Evolutionary conservation across 2,888 invertebrate genomes (phyloP).

Genomic region (Amiota communis): DNA sequence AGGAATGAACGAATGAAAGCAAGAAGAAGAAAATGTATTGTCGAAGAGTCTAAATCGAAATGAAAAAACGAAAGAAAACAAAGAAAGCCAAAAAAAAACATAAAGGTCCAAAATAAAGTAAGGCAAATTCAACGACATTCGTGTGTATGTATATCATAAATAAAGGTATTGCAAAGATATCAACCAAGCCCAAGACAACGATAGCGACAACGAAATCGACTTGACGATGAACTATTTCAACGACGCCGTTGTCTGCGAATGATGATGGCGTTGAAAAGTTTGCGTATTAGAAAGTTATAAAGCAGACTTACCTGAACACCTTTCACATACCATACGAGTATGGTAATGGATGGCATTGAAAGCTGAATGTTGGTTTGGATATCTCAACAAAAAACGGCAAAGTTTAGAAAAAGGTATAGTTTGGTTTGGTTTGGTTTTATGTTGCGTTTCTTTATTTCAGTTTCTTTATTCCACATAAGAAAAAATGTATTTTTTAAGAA

Average conservation of each 20-base stretch:
- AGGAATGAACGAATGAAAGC: slow-evolving; percentile 36
- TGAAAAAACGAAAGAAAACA: slow-evolving; percentile 37
- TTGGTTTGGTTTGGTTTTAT: too few relatives aligned
- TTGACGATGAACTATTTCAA: too few relatives aligned
- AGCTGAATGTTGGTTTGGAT: too few relatives aligned
- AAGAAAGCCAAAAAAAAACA: slow-evolving; percentile 46
- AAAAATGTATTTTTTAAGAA: too few relatives aligned
- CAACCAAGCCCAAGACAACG: neutral
- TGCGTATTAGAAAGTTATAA: slow-evolving; percentile 14
- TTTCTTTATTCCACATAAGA: too few relatives aligned
- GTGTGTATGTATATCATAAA: neutral
- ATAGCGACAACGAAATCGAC: neutral
- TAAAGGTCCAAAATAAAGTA: slow-evolving; percentile 22
- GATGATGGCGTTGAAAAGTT: slow-evolving; percentile 13
- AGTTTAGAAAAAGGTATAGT: too few relatives aligned
- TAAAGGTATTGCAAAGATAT: slow-evolving; percentile 26
- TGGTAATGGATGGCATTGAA: too few relatives aligned
- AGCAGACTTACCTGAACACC: neutral
- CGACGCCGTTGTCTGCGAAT: neutral
- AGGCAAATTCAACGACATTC: neutral
- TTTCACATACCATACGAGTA: too few relatives aligned
- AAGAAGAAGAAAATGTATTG: slow-evolving; percentile 33
- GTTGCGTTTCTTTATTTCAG: too few relatives aligned
- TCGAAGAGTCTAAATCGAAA: neutral
- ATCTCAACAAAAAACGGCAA: too few relatives aligned